phyloP scores from a whole-genome alignment of 2,888 invertebrate genomes.

The Hypomecis atomaria region DNA sequence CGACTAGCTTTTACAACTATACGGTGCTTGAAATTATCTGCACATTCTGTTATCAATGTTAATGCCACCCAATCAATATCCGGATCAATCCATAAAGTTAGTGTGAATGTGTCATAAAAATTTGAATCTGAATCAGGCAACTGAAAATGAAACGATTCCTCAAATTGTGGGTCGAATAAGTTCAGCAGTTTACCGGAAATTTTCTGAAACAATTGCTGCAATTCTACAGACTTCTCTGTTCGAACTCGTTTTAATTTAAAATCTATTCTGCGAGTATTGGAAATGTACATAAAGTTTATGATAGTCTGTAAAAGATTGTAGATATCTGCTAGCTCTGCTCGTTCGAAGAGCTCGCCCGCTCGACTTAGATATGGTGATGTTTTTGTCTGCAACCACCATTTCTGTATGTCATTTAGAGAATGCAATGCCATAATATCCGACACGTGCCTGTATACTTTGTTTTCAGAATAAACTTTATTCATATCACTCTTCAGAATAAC shows the following conservation, averaged over 20 bases:
- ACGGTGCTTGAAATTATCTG: background rate
- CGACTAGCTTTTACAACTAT: background rate
- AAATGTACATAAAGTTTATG: slow-evolving; percentile 48
- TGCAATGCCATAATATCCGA: slow-evolving; percentile 37
- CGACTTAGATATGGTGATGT: slow-evolving; percentile 51
- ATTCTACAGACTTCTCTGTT: background rate
- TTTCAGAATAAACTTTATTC: background rate
- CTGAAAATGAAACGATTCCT: background rate
- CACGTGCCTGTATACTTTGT: slow-evolving; percentile 19
- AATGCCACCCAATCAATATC: slow-evolving; percentile 4
- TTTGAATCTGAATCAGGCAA: background rate
- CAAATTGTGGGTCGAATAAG: background rate
- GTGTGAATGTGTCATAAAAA: background rate
- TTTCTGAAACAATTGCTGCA: background rate
- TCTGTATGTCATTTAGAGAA: slow-evolving; percentile 31
- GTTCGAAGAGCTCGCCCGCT: slow-evolving; percentile 47
- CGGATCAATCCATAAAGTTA: slow-evolving; percentile 2
- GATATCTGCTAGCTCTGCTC: slow-evolving; percentile 52
- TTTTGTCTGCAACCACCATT: slow-evolving; percentile 1
- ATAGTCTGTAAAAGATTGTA: slow-evolving; percentile 53
- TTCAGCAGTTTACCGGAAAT: background rate
- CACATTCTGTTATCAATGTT: background rate
- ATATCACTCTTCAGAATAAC: background rate
- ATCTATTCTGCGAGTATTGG: background rate
- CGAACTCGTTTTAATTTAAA: slow-evolving; percentile 1